Conservation (phyloP, 2,888 invertebrate genomes). For the Micoletzkya japonica region DNA sequence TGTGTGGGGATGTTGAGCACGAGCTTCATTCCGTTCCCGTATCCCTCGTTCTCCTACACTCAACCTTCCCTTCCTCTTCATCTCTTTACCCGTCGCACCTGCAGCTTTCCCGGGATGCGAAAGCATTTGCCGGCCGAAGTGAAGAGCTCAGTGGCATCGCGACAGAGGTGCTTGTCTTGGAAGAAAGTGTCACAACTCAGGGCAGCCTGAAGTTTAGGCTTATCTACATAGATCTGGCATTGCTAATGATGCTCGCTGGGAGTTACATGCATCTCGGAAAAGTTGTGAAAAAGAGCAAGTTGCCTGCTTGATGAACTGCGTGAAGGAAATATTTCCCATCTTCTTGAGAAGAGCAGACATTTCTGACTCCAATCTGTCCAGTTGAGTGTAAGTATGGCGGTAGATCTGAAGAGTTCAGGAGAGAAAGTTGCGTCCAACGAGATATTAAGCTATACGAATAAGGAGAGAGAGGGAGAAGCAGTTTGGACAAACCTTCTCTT, state of each 20-base stretch:
- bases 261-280: neutral
- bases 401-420: neutral
- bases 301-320: constrained; percentile 41
- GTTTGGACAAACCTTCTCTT: constrained; percentile 18
- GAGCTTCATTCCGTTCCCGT: constrained; percentile 47
- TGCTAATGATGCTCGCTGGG: neutral
- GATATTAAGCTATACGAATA: no score
- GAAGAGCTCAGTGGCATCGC: constrained; percentile 44
- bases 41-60: constrained; percentile 46
- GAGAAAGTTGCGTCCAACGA: neutral
- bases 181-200: constrained; percentile 49
- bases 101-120: constrained; percentile 44
- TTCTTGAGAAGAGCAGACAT: constrained; percentile 35
- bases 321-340: constrained; percentile 46
- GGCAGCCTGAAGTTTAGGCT: constrained; percentile 35
- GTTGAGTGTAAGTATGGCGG: constrained; percentile 3
- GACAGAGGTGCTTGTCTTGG: constrained; percentile 39
- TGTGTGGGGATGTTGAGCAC: constrained; percentile 51
- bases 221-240: no score
- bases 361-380: constrained; percentile 39
- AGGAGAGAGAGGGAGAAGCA: neutral
- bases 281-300: constrained; percentile 4
- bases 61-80: no score
- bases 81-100: constrained; percentile 33
- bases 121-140: constrained; percentile 59